Base-by-base conservation (phyloP, 2,797 vertebrate species). In the Ispidina lecontei region DNA sequence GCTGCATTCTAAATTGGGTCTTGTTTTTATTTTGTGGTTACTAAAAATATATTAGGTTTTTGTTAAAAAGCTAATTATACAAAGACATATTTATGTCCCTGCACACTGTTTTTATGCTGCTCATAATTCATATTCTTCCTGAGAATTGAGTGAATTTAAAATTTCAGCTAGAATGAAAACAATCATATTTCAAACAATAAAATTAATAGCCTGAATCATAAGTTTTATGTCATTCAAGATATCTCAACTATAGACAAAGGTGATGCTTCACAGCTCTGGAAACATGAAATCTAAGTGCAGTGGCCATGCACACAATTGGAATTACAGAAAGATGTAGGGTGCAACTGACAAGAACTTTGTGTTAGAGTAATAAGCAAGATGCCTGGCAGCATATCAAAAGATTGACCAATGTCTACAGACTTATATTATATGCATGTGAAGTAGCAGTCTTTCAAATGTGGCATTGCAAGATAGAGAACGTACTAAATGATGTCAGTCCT, bases 181-280 rank as follows among this genome's bases (percentile, higher is more conserved):
- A 87, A 59, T 79, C 82, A 39, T 8, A 54, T 89, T 95, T 84
- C 69, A 65, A 86, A 70, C 9, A 86, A 33, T 44, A 82, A 84
- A 70, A 56, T 28, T 4, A 77, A 89, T 91, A 74, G 63, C 81
- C 35, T 78, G 44, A 43, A 84, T 85, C 43, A 12, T 33, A 68
- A 52, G 12, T 79, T 90, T 87, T 39, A 75, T 70, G 54, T 25
- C 18, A 55, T 78, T 84, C 4, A 25, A 69, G 21, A 65, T 62
- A 67, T 70, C 63, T 91, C 29, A 67, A 10, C 14, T 68, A 37
- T 20, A 75, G 22, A 37, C 51, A 81, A 7, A 72, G 5, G 14
- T 1, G 11, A 28, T 33, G 9, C 6, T 72, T 82, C 60, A 62
- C 8, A 70, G 29, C 16, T 0, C 9, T 68, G 56, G 26, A 72